Evolutionary conservation across 2,888 invertebrate genomes (phyloP), one percentile per base, ranked within the genome.

Genomic region (Tiliacea aurago): DNA sequence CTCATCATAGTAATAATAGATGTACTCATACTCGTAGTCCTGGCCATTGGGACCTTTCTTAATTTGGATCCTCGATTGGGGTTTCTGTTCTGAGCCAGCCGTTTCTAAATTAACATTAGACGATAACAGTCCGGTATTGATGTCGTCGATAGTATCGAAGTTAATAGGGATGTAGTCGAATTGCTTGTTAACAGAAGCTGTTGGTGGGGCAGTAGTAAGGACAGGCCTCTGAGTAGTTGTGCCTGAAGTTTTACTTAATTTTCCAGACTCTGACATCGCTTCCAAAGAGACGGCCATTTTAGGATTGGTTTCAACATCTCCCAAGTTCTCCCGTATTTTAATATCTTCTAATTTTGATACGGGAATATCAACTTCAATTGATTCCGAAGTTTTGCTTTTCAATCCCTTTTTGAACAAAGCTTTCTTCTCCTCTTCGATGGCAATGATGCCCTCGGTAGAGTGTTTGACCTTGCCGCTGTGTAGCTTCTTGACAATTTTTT

Each of bases 11-110:
- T 99, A 99, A 90, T 99, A 99, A 90, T 99, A 99, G 43, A 99
- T 98, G 90, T 99, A 99, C 91, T 99, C 99, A 90, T 98, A 99
- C 92, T 99, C 99, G 90, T 98, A 98, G 90, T 99, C 98, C 92
- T 98, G 98, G 3, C 98, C 98, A 89, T 98, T 98, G 2, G 98
- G 98, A 20, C 98, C 98, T 90, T 98, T 98, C 89, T 98, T 98
- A 49, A 98, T 97, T 96, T 98, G 97, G 85, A 98, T 98, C 77
- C 98, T 96, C 0, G 98, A 98, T 84, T 98, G 97, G 87, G 97
- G 97, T 81, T 97, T 97, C 86, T 97, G 97, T 90, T 98, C 98
- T 28, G 97, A 97, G 0, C 97, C 97, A 56, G 97, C 97, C 1
- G 97, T 97, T 79, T 97, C 97, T 37, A 97, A 91, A 68, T 96